Base-by-base conservation (phyloP, 2,888 invertebrate genomes). In the Andrena dorsata region DNA sequence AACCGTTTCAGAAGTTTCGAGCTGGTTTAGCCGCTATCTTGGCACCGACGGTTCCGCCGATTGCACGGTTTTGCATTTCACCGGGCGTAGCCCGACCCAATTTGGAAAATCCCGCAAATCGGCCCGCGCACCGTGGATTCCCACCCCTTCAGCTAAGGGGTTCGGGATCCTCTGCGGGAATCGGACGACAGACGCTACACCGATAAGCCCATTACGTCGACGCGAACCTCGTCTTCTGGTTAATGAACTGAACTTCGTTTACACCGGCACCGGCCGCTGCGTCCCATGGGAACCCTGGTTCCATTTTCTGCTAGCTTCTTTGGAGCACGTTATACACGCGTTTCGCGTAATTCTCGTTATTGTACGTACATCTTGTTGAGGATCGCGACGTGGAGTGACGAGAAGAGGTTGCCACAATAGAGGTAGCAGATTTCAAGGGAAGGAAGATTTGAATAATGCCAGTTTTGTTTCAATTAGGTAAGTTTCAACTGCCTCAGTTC, bases 61-160 rank as follows among this genome's bases (percentile, higher is more conserved):
- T 78, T 69, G 65, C 32, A 64, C 65, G 70, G 70, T 70, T 69
- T 71, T 71, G 68, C 74, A 70, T 82, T 65, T 49, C 53, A 35
- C 65, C 20, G 41, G 30, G 26, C 41, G 53, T 41, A 51, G 23
- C 58, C 47, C 65, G 23, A 63, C 61, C 70, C 70, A 80, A 75
- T 79, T 75, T 74, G n/a, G 72, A 61, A 70, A 79, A 79, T 74
- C 69, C 80, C 70, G 64, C 70, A 82, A 75, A 79, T 61, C 65
- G 72, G 49, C 16, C 47, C 23, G 16, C 63, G 66, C 41, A 41
- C 30, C 28, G 47, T 4, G 0, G 26, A 10, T 5, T 13, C 30
- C 23, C 7, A 5, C 41, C 41, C 41, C 4, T 16, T 0, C 41
- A 30, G 13, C 28, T 26, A 63, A 23, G 26, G 61, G 47, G 66